Base-by-base conservation (phyloP, 2,888 invertebrate species). In the Microctonus brassicae region DNA sequence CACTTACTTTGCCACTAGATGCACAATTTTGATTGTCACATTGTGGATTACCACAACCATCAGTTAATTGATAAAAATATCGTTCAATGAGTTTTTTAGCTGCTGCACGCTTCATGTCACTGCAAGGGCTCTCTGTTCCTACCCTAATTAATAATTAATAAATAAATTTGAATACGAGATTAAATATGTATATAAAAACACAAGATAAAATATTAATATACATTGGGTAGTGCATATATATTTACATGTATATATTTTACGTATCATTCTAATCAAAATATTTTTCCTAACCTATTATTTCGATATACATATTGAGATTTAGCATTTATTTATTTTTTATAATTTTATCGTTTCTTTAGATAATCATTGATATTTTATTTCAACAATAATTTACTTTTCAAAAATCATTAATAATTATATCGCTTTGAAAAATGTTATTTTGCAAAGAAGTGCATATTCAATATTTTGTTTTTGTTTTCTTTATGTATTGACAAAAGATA, bases 1-100 rank as follows among this genome's bases (percentile, higher is more conserved):
- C 11, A 29, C 17, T 71, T 89, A 96, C 95, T 89, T 94, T 92
- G 81, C 95, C 95, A 88, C 95, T 96, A 20, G 97, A 97, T 78
- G 96, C 96, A 90, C 97, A 97, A 86, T 93, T 91, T 83, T 92
- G 91, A 89, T 97, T 97, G 82, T 92, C 91, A 88, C 97, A 97
- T 81, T 91, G 90, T n/a, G 92, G 90, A 88, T 96, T 95, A 26
- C 97, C 97, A 88, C 97, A 97, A 79, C 97, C 97, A 87, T 96
- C 95, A 53, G 94, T 93, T 77, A 97, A 89, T 89, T 97, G 97
- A 89, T 95, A 96, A 88, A 97, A 97, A 88, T 97, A 97, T 83
- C 95, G 91, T 88, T 97, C 96, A 77, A 97, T 97, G 76, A 96
- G 89, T 87, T 94, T 94, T 88, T 93, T 95, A 52, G 95, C 96